Evolutionary conservation across 2,797 vertebrate species (phyloP).

Genomic region (Sebastes iracundus): DNA sequence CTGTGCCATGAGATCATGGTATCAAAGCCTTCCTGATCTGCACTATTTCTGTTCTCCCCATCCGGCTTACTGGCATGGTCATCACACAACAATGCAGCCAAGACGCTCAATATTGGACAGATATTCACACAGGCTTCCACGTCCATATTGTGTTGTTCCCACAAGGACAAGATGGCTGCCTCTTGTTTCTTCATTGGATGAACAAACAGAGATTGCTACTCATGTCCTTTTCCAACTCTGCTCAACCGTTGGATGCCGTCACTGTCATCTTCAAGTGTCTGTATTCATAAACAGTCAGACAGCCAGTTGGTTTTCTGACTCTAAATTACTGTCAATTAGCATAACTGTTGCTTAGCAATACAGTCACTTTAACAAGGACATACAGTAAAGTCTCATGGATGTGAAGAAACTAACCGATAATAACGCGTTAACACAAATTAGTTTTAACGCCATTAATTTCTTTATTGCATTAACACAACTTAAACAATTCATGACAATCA

Average conservation of each 20-base stretch:
- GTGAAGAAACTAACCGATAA: not conserved
- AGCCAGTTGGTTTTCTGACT: not conserved
- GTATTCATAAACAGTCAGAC: not conserved
- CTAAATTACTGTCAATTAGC: not conserved
- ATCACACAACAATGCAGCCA: conserved; percentile 22
- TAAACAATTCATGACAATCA: too few relatives aligned
- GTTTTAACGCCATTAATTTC: too few relatives aligned
- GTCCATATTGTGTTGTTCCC: conserved; percentile 45
- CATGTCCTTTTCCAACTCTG: conserved; percentile 7
- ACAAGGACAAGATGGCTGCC: conserved; percentile 34
- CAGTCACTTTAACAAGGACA: not conserved
- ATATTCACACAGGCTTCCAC: conserved; percentile 12
- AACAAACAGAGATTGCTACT: conserved; percentile 37
- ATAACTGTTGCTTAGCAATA: not conserved
- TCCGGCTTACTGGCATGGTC: conserved; percentile 41
- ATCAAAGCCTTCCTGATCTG: conserved; percentile 51
- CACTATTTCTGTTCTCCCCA: conserved; percentile 47
- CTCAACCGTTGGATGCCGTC: conserved; percentile 20
- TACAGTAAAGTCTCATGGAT: not conserved
- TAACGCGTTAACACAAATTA: too few relatives aligned
- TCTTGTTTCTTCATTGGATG: conserved; percentile 18
- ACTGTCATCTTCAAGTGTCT: not conserved
- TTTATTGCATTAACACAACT: too few relatives aligned
- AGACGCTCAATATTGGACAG: conserved; percentile 37
- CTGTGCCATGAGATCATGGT: conserved; percentile 38